Evolutionary conservation across 2,113 vertebrate species (phyloP).

Genomic region (Acanthisitta chloris): DNA sequence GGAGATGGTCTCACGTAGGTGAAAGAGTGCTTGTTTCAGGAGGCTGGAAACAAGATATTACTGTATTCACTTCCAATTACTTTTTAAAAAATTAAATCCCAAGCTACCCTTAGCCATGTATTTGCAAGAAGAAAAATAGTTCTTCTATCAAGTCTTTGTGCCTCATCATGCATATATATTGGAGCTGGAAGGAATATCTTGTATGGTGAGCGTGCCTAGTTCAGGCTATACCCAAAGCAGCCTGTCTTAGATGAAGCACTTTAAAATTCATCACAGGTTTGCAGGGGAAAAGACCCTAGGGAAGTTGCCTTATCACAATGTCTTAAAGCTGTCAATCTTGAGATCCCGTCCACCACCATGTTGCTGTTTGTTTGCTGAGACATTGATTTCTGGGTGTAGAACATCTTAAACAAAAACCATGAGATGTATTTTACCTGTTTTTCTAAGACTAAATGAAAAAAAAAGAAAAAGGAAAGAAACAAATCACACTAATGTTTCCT

Average conservation of each 20-base stretch:
- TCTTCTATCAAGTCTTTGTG: not conserved
- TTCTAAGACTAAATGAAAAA: not conserved
- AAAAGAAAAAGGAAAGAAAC: too few relatives aligned
- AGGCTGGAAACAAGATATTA: not conserved
- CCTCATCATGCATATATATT: not conserved
- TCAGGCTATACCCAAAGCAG: not conserved
- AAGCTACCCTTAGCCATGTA: not conserved
- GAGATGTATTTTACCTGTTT: not conserved
- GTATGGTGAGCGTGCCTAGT: not conserved
- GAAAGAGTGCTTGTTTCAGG: not conserved
- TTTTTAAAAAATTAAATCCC: not conserved
- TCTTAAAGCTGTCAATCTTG: conserved; percentile 12
- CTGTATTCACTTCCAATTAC: not conserved
- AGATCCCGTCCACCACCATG: not conserved
- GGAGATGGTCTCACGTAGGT: not conserved
- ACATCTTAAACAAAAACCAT: not conserved
- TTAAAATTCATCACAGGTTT: conserved; percentile 49
- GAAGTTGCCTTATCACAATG: conserved; percentile 8
- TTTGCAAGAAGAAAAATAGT: not conserved
- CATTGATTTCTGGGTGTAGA: conserved; percentile 11
- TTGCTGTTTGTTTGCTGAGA: conserved; percentile 12
- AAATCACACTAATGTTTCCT: not conserved
- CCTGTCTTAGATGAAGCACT: not conserved
- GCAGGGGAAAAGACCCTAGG: not conserved
- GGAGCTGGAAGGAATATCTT: not conserved